Evolutionary conservation across 2,888 invertebrate species (phyloP).

Genomic region (Tupiocoris notatus): DNA sequence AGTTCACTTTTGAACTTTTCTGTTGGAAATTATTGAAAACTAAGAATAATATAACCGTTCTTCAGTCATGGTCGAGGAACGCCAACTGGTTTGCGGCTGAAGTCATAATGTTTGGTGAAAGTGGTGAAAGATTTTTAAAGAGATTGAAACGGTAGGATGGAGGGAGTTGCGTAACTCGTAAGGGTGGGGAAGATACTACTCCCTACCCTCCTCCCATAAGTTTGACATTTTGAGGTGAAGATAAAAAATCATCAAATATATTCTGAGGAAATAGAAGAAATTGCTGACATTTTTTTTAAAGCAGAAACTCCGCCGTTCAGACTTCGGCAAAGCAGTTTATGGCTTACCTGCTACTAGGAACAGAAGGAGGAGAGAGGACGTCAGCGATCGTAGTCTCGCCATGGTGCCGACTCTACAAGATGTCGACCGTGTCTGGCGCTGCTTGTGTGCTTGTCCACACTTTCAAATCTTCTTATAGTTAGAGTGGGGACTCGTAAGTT

Average conservation of each 20-base stretch:
- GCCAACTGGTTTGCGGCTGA: background rate
- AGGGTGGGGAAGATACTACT: background rate
- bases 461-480: constrained; percentile 40
- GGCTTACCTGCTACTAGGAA: constrained; percentile 31
- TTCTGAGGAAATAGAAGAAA: too few species aligned
- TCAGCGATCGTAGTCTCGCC: constrained; percentile 14
- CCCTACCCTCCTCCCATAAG: too few species aligned
- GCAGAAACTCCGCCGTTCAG: too few species aligned
- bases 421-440: constrained; percentile 37
- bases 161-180: constrained; percentile 13
- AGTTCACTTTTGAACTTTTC: too few species aligned
- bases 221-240: too few species aligned
- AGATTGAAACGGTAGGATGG: constrained; percentile 11
- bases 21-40: too few species aligned
- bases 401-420: constrained; percentile 33
- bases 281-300: too few species aligned
- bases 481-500: constrained; percentile 3
- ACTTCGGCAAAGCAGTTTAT: too few species aligned
- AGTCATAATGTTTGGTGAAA: constrained; percentile 3
- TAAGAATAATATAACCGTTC: background rate
- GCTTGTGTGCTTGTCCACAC: constrained; percentile 14
- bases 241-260: too few species aligned
- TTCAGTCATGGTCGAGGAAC: background rate
- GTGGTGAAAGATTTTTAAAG: constrained; percentile 24
- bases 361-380: constrained; percentile 18